Evolutionary conservation across 1,140 invertebrate species (phyloP).

Genomic region (Drosophila kikkawai): DNA sequence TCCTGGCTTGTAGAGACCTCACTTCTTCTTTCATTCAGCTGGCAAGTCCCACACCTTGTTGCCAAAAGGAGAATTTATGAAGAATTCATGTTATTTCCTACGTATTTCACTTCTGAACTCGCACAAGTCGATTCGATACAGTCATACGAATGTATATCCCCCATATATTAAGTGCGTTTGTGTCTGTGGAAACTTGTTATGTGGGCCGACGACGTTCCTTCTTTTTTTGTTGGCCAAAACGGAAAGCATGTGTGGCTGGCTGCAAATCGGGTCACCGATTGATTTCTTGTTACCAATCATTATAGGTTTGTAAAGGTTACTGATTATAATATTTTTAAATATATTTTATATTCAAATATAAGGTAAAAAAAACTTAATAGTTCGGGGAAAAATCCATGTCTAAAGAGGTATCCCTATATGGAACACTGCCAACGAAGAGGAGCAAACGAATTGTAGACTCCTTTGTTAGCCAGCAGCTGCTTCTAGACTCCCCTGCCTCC

Average conservation of each 20-base stretch:
- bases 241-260: background rate
- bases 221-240: constrained; percentile 26
- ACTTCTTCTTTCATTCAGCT: background rate
- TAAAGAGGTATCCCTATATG: background rate
- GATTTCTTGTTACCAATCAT: constrained; percentile 6
- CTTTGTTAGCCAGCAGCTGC: constrained; percentile 34
- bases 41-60: constrained; percentile 24
- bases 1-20: background rate
- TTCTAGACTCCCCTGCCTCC: constrained; percentile 11
- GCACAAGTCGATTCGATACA: constrained; percentile 40
- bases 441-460: constrained; percentile 9
- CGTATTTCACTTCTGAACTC: constrained; percentile 27
- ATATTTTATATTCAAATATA: no score
- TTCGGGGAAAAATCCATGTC: background rate
- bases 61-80: constrained; percentile 38
- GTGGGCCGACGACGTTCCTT: constrained; percentile 11
- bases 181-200: constrained; percentile 35
- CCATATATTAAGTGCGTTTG: constrained; percentile 6
- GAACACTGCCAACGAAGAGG: background rate
- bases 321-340: no score
- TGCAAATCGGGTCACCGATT: constrained; percentile 26
- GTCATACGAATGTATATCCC: constrained; percentile 7
- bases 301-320: background rate
- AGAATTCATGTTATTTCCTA: constrained; percentile 45
- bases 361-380: background rate